Conservation (phyloP, 2,888 invertebrate genomes). For the Cyclophora albipunctata region DNA sequence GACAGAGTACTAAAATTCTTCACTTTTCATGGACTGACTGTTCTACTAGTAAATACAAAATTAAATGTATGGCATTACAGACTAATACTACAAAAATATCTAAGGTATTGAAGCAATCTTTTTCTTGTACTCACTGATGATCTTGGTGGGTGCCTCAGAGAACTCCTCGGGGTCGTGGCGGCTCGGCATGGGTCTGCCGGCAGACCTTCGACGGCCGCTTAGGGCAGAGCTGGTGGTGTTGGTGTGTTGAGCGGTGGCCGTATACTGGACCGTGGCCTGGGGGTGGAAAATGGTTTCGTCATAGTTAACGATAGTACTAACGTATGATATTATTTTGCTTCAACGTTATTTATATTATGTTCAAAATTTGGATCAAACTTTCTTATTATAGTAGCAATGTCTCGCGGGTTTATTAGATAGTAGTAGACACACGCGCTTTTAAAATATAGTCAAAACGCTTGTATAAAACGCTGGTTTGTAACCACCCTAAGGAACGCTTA, state of each 20-base stretch:
- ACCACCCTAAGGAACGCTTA: too few relatives aligned
- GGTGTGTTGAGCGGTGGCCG: constrained; percentile 60
- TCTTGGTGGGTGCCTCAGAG: constrained; percentile 53
- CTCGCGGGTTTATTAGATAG: neutral
- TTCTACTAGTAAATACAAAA: too few relatives aligned
- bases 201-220: constrained; percentile 62
- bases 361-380: neutral
- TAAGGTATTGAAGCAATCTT: neutral
- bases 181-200: constrained; percentile 51
- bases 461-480: too few relatives aligned
- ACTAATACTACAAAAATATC: too few relatives aligned
- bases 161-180: constrained; percentile 61
- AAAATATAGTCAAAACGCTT: too few relatives aligned
- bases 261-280: constrained; percentile 51
- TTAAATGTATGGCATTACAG: too few relatives aligned
- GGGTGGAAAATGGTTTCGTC: constrained; percentile 22
- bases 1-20: too few relatives aligned
- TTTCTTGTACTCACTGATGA: constrained; percentile 38
- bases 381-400: neutral
- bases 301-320: too few relatives aligned
- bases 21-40: too few relatives aligned
- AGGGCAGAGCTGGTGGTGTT: constrained; percentile 71
- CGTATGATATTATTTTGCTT: too few relatives aligned
- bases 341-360: too few relatives aligned
- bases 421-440: neutral